Base-by-base conservation (phyloP, 2,113 vertebrate species). In the Pao palembangensis region DNA sequence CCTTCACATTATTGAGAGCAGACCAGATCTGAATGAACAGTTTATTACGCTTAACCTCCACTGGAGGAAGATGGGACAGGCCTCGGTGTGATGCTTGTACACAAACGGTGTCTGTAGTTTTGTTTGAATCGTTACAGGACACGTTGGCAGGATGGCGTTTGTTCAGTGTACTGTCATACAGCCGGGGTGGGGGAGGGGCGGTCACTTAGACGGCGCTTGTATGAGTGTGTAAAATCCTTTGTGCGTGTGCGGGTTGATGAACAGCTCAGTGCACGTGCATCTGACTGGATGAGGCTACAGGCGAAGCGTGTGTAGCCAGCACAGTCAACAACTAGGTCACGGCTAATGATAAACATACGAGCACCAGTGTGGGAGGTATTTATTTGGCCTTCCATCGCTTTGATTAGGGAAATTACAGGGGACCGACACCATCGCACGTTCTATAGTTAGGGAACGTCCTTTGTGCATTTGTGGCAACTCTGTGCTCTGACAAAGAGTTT, bases 1-100 rank as follows among this genome's bases (percentile, higher is more conserved):
- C 57, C 25, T 25, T 46, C 38, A 23, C 34, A 52, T 5, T 73
- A 55, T 88, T 72, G 58, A 55, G 61, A 77, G 75, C 69, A 3
- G 44, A 53, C 47, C 57, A 48, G 56, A 75, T 21, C 59, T 79
- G 67, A 70, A 85, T 71, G 71, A 81, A 51, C 43, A n/a, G 53
- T 59, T 54, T 44, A 34, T 53, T 72, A 48, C 20, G 34, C 11
- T 56, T 0, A 25, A 71, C 80, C 51, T 34, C 59, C 44, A 42
- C 8, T 16, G 18, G 62, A 41, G 49, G 23, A 15, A 20, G 13
- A 17, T 23, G 21, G 8, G 47, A 59, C 28, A 56, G 61, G 66
- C 67, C 59, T 55, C 8, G 1, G 54, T 58, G 65, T 34, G 31
- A 8, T 8, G 8, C 31, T 8, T 34, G 31, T 38, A 43, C 61